Percentiles rank a stretch among this genome's conserved stretches.
Conservation (phyloP, 2,113 vertebrate species). For the Noctilio leporinus region DNA sequence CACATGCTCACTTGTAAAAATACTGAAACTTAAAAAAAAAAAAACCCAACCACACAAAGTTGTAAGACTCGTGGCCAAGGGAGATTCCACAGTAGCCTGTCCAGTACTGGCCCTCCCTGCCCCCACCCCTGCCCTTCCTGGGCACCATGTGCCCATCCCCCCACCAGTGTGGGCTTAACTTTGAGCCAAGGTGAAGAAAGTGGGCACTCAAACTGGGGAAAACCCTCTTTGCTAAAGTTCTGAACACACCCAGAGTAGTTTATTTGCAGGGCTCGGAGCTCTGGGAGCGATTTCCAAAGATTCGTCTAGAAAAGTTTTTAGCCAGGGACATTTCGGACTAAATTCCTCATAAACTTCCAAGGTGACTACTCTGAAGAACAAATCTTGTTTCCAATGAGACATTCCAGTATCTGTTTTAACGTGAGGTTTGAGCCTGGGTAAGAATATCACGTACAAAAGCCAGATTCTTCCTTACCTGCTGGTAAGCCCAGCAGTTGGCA, state of each 20-base stretch:
- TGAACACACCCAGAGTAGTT: background rate
- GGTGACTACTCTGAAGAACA: background rate
- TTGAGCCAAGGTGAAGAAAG: background rate
- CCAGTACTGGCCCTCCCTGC: too few species aligned
- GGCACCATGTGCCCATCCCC: background rate
- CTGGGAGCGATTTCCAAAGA: background rate
- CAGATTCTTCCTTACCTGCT: background rate
- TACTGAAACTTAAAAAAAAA: background rate
- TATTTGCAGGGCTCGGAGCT: background rate
- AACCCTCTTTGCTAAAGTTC: background rate
- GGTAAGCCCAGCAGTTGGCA: background rate
- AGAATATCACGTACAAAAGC: background rate
- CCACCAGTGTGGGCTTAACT: background rate
- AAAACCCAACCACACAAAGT: background rate
- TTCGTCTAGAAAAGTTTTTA: constrained; percentile 13
- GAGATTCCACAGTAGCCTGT: background rate
- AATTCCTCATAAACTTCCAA: constrained; percentile 17
- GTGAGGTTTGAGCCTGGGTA: background rate
- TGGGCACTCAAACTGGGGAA: background rate
- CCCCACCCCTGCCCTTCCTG: background rate
- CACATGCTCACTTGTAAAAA: background rate
- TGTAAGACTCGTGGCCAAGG: background rate
- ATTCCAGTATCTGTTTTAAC: background rate
- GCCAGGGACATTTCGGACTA: background rate
- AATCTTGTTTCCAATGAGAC: background rate